Conservation (phyloP, 2,113 vertebrate genomes). For the Oophaga pumilio region DNA sequence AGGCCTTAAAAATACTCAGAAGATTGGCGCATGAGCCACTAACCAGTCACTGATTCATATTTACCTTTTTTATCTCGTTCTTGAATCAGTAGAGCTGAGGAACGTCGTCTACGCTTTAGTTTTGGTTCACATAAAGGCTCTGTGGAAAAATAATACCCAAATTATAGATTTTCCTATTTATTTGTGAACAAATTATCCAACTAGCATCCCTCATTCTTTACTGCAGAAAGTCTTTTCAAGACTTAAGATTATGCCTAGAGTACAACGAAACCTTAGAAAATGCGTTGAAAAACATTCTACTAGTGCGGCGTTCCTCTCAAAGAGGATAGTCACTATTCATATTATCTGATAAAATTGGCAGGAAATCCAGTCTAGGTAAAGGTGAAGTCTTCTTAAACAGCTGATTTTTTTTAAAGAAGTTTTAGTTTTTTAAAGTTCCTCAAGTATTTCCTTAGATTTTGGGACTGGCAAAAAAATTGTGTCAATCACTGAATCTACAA, state of each 20-base stretch:
- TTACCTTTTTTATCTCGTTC: not conserved
- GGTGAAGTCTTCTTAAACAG: too few relatives aligned
- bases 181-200: not conserved
- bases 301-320: not conserved
- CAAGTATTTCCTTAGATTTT: too few relatives aligned
- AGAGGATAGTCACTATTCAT: not conserved
- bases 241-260: too few relatives aligned
- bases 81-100: not conserved
- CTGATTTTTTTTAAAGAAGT: too few relatives aligned
- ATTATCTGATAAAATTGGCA: too few relatives aligned
- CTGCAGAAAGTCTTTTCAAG: too few relatives aligned
- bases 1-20: too few relatives aligned
- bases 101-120: not conserved
- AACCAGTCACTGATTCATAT: not conserved
- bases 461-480: too few relatives aligned
- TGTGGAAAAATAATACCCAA: constrained; percentile 48
- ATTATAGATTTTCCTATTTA: not conserved
- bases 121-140: constrained; percentile 36
- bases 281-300: not conserved
- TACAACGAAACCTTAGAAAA: not conserved
- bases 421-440: too few relatives aligned
- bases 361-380: not conserved
- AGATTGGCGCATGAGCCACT: not conserved
- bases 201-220: not conserved
- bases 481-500: too few relatives aligned